phyloP scores from a whole-genome alignment of 2,888 invertebrate species.

The Neoaliturus tenellus region DNA sequence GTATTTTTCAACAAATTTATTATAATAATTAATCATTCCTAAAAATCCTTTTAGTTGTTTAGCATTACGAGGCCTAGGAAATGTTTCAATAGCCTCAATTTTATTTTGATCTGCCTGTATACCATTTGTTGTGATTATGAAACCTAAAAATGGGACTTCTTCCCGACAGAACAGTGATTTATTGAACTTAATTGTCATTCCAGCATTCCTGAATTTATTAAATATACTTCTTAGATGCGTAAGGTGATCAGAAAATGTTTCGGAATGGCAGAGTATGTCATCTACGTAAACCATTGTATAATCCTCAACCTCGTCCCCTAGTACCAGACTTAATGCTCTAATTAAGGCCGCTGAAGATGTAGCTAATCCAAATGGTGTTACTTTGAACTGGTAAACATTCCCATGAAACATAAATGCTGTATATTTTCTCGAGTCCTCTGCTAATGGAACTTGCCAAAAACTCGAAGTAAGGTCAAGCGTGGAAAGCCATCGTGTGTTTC shows the following conservation, averaged over 20 bases:
- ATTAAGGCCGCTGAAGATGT: not conserved
- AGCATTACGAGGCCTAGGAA: not conserved
- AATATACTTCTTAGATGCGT: not conserved
- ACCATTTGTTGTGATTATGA: not conserved
- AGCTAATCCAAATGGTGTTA: not conserved
- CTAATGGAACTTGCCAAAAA: constrained; percentile 9
- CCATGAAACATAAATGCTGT: not conserved
- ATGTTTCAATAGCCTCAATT: not conserved
- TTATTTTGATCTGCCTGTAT: not conserved
- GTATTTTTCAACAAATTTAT: not conserved
- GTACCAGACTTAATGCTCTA: not conserved
- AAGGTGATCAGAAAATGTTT: not conserved
- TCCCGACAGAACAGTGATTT: constrained; percentile 1
- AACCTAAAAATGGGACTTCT: not conserved
- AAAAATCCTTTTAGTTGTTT: constrained; percentile 13
- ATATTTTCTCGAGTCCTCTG: not conserved
- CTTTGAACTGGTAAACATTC: not conserved
- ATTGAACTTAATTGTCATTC: not conserved
- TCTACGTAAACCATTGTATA: constrained; percentile 14
- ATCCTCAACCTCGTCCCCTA: not conserved
- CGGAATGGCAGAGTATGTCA: not conserved
- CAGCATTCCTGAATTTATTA: not conserved
- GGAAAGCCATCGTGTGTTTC: not conserved
- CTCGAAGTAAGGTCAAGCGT: not conserved
- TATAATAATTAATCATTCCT: constrained; percentile 2